Evolutionary conservation across 2,113 vertebrate species (phyloP).

Genomic region (Vanacampus margaritifer): DNA sequence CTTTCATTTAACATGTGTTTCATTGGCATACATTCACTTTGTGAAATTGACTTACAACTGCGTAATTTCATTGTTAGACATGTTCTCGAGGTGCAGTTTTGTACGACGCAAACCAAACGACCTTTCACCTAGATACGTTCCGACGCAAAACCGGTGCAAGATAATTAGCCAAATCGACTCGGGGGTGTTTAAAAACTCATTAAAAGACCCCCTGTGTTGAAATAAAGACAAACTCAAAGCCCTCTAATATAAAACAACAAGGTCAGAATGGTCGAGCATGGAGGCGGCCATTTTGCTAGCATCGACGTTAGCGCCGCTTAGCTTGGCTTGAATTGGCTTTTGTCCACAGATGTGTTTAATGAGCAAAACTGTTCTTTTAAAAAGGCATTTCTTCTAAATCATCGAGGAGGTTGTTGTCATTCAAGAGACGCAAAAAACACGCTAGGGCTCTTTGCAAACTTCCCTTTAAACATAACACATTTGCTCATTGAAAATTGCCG

Average conservation of each 20-base stretch:
- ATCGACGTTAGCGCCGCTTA: constrained; percentile 27
- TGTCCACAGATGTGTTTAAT: constrained; percentile 28
- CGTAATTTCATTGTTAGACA: neutral
- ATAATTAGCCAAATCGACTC: neutral
- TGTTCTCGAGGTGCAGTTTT: neutral
- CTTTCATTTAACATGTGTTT: neutral
- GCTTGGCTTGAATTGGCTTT: constrained; percentile 26
- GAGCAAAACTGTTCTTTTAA: neutral
- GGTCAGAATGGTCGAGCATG: constrained; percentile 78
- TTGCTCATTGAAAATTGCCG: neutral
- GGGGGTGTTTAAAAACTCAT: fast-evolving
- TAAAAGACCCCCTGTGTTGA: fast-evolving
- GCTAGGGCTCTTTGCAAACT: neutral
- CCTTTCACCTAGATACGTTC: constrained; percentile 72
- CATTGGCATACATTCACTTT: neutral
- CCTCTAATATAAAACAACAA: constrained; percentile 34
- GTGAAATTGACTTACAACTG: neutral
- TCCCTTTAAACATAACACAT: neutral
- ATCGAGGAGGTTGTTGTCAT: neutral
- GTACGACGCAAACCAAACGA: constrained; percentile 31
- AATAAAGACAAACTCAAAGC: fast-evolving
- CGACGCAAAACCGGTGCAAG: fast-evolving
- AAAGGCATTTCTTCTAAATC: neutral
- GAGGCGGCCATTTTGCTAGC: constrained; percentile 77
- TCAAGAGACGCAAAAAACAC: neutral